Conservation (phyloP, 2,888 invertebrate genomes). For the Melitaea athalia region DNA sequence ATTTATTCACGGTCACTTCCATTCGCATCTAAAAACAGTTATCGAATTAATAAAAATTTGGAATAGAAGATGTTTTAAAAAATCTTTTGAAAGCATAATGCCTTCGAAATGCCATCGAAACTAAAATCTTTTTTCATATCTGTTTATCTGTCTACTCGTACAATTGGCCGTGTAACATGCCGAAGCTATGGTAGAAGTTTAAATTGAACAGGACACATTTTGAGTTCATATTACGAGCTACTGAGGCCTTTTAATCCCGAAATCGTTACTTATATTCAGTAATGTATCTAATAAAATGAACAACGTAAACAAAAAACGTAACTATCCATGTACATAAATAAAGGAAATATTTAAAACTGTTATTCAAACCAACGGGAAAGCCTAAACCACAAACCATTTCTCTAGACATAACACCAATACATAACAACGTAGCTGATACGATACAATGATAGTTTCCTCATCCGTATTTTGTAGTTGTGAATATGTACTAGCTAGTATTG, state of each 20-base stretch:
- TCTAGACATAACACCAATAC: conserved; percentile 11
- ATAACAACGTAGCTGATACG: conserved; percentile 13
- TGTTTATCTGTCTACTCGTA: no score
- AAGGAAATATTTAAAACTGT: neutral
- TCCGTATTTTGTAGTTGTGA: conserved; percentile 27
- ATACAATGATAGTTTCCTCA: conserved; percentile 26
- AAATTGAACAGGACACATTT: no score
- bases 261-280: no score
- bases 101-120: no score
- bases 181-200: no score
- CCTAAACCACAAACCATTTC: conserved; percentile 14
- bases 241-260: no score
- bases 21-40: conserved; percentile 54
- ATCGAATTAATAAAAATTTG: conserved; percentile 40
- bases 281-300: no score
- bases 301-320: no score
- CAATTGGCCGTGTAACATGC: no score
- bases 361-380: neutral
- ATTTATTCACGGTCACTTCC: conserved; percentile 68
- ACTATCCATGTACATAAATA: neutral
- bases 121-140: no score
- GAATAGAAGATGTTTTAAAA: neutral
- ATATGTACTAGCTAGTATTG: neutral
- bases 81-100: no score
- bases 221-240: no score